Evolutionary conservation across 1,140 invertebrate genomes (phyloP), one percentile per base, ranked within the genome.

Genomic region (Muscidifurax raptorellus): DNA sequence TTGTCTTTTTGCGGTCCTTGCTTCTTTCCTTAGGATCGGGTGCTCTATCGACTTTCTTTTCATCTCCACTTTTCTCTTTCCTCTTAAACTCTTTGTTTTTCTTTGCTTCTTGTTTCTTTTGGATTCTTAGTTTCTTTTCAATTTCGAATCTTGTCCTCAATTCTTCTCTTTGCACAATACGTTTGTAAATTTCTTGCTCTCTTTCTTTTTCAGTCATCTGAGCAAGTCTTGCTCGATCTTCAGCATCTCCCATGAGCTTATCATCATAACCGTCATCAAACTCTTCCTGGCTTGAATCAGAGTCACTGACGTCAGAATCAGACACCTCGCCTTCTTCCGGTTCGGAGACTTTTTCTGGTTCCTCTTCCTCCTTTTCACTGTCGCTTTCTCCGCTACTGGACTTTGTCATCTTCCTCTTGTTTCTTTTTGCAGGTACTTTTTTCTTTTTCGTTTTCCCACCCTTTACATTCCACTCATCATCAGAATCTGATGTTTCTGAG

Each of bases 131-230:
- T 91, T 99, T 99, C 85, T 98, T 96, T 89, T 99, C 97, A 82
- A 99, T 99, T 92, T 99, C 98, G 96, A 99, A 99, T 90, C 98
- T 96, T 7, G 97, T 99, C 90, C 97, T 97, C 94, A 99, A 96
- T 0, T 97, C 95, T 93, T 99, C 98, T 89, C 98, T 94, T 90
- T 98, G 96, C 92, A 99, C 98, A 76, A 98, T 98, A 80, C 98
- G 95, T 91, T 99, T 99, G 90, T 98, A 99, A 88, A 99, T 97
- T 93, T 99, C 98, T 87, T 99, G 98, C 93, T 99, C 98, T 84
- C 98, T 94, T 91, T 99, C 98, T 90, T 98, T 99, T 90, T 99
- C 98, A 0, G 98, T 99, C 95, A 99, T 97, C 86, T 97, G 95
- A 13, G 97, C 97, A 3, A 99, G 93, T 1, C 97, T 93, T 18